Conservation (phyloP, 2,113 vertebrate genomes). For the Azemiops feae region DNA sequence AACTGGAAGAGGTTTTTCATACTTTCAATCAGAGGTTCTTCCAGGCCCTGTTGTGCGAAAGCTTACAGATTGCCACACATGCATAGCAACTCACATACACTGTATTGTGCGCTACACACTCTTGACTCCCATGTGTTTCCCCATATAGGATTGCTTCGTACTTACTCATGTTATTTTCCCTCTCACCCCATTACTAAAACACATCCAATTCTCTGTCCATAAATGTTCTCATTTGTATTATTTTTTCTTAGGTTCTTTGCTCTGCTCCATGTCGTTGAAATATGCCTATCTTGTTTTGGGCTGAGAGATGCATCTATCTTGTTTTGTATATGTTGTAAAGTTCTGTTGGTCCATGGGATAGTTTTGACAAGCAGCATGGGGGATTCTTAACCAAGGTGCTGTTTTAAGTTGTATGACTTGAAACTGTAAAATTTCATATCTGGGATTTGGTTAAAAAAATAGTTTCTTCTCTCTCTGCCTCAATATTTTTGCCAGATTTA, state of each 20-base stretch:
- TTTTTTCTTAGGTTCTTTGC: no score
- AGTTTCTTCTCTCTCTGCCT: neutral
- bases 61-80: neutral
- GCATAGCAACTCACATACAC: neutral
- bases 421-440: neutral
- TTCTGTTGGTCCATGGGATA: neutral
- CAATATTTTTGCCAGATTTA: neutral
- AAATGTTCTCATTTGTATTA: neutral
- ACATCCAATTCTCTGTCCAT: neutral
- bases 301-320: neutral
- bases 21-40: neutral
- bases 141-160: neutral
- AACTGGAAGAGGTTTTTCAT: neutral
- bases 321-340: neutral
- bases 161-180: neutral
- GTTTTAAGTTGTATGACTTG: neutral
- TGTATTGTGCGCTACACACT: neutral
- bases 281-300: neutral
- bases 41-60: neutral
- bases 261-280: neutral
- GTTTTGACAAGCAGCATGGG: neutral
- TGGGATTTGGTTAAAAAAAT: neutral
- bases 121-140: neutral
- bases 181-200: neutral
- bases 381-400: neutral